phyloP scores from a whole-genome alignment of 1,140 invertebrate genomes.

The Brachionus rubens region DNA sequence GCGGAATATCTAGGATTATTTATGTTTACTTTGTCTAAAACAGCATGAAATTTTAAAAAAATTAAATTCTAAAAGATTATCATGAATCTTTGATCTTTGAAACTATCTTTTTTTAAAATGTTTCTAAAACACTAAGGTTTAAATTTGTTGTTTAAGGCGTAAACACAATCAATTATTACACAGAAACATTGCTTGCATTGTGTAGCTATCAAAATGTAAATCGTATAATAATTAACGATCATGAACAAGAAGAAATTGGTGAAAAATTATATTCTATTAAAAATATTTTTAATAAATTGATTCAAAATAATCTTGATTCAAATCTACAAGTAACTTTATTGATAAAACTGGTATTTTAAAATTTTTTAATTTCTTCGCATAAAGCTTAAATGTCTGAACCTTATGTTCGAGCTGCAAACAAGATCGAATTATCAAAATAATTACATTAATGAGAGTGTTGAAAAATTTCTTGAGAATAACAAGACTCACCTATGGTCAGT shows the following conservation, averaged over 20 bases:
- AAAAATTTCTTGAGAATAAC: neutral
- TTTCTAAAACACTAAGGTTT: too few species aligned
- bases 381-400: constrained; percentile 36
- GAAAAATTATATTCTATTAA: too few species aligned
- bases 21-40: too few species aligned
- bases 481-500: neutral
- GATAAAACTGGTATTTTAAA: neutral
- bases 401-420: constrained; percentile 5
- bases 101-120: too few species aligned
- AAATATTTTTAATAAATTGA: too few species aligned
- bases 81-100: too few species aligned
- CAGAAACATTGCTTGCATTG: constrained; percentile 6
- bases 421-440: neutral
- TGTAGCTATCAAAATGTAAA: constrained; percentile 8
- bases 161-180: neutral
- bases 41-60: too few species aligned
- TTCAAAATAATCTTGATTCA: neutral
- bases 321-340: neutral
- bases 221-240: too few species aligned
- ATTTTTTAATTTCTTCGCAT: neutral
- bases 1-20: too few species aligned
- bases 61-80: too few species aligned
- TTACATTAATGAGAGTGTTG: neutral
- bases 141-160: neutral
- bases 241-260: too few species aligned